These are phyloP conservation scores for Paratrypauchen microcephalus DNA, from an alignment of 2,797 vertebrate genomes.

Conservation along the genomic window DNA sequence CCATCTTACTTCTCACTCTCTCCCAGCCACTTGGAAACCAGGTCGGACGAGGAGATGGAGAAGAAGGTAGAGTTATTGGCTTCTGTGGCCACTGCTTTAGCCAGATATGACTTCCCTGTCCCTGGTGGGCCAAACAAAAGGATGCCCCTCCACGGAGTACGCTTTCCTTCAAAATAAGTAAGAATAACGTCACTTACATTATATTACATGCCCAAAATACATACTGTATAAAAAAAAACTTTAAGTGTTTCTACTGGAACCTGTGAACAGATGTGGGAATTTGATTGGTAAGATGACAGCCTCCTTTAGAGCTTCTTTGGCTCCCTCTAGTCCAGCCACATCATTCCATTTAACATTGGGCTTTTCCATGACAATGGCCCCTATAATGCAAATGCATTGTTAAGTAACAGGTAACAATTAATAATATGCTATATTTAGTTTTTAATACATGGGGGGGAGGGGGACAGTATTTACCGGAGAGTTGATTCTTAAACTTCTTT, in stretches of 20 bases:
- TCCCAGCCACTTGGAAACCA: slow-evolving; percentile 98
- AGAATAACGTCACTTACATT: neutral
- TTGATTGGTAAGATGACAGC: slow-evolving; percentile 98
- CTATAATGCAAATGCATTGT: slow-evolving; percentile 57
- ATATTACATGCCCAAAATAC: neutral
- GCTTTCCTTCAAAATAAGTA: slow-evolving; percentile 82
- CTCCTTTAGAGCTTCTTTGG: slow-evolving; percentile 98
- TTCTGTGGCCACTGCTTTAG: slow-evolving; percentile 98
- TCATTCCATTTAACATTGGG: slow-evolving; percentile 96
- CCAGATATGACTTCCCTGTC: slow-evolving; percentile 98
- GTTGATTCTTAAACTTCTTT: slow-evolving; percentile 97
- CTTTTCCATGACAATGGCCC: slow-evolving; percentile 96
- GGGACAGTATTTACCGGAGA: slow-evolving; percentile 80
- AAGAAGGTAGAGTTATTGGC: slow-evolving; percentile 99
- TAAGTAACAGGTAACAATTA: neutral
- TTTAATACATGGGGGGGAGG: too few species aligned
- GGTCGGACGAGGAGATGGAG: slow-evolving; percentile 94
- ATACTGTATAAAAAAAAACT: neutral
- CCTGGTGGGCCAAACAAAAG: slow-evolving; percentile 96
- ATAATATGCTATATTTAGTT: slow-evolving; percentile 23
- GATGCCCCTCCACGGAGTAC: slow-evolving; percentile 97
- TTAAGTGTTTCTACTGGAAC: slow-evolving; percentile 58
- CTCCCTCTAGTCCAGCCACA: slow-evolving; percentile 94
- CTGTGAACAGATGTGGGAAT: slow-evolving; percentile 99
- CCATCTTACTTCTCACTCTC: slow-evolving; percentile 96